Evolutionary conservation across 1,140 invertebrate species (phyloP), one percentile per base, ranked within the genome.

Genomic region (Dendroctonus valens): DNA sequence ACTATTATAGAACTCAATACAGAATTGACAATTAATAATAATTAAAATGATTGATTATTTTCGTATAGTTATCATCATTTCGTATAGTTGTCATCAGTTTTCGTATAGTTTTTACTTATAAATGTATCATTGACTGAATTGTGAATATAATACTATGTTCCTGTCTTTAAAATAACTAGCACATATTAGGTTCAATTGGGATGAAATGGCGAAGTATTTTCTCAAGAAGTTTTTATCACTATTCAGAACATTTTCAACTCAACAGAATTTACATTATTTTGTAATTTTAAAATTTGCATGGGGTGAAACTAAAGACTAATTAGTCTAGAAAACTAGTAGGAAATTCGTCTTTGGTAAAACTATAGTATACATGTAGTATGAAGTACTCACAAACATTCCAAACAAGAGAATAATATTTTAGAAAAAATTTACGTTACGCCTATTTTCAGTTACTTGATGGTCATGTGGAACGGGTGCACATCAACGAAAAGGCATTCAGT

Each of bases 381-480:
- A 26, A 26, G 26, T 26, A 26, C 26, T 3, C 26, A 26, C 1
- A 26, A 26, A 26, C 26, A 26, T 1, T 26, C 26, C 26, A 26
- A 3, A 26, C 26, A 26, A 26, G 15, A 12, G 15, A 52, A 52
- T 5, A 26, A 26, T 26, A 8, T 52, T n/a, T 12, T 9, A 52
- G 15, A 26, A 15, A 52, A 52, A 15, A 26, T 3, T n/a, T 3
- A n/a, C 11, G 5, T 46, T 11, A 2, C 40, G 3, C 40, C 38
- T 38, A 4, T 52, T 61, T 61, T 41, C 15, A 61, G 59, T 6
- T 51, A 11, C 38, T 61, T 5, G 50, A 61, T 26, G 37, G 59
- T 14, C 59, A 61, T 41, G 15, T 61, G 26, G 59, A 61, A 59
- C 42, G 50, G 55, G 50, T 63, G 6, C 65, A 67, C 55, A 26